phyloP scores from a whole-genome alignment of 2,888 invertebrate genomes.

The Athrips mouffetella region DNA sequence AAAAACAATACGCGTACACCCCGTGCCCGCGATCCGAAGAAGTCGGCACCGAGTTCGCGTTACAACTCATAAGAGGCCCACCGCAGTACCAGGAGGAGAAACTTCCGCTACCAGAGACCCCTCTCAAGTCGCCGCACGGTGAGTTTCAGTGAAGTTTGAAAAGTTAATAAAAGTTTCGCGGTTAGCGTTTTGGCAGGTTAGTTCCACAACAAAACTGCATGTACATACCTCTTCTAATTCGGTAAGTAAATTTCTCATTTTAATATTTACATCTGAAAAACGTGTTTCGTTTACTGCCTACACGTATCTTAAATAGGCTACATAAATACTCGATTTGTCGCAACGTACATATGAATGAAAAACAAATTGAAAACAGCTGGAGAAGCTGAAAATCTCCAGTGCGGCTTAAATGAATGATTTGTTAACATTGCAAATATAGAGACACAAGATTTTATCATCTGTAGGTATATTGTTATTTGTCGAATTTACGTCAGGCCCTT shows the following conservation, averaged over 20 bases:
- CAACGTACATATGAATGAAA: slow-evolving; percentile 10
- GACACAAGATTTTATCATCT: not conserved
- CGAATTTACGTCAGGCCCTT: no score
- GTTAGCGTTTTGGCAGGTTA: slow-evolving; percentile 8
- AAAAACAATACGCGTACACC: slow-evolving; percentile 71
- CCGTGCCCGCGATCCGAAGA: slow-evolving; percentile 75
- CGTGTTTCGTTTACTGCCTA: slow-evolving; percentile 11
- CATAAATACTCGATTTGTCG: no score
- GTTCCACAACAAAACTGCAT: not conserved
- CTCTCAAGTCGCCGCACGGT: slow-evolving; percentile 56
- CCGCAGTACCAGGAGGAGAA: slow-evolving; percentile 38
- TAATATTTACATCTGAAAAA: no score
- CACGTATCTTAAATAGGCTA: slow-evolving; percentile 13
- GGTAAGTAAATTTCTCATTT: no score
- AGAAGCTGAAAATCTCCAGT: slow-evolving; percentile 23
- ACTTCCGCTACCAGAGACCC: slow-evolving; percentile 42
- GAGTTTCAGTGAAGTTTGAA: slow-evolving; percentile 24
- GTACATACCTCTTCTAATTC: no score
- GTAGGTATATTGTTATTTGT: no score
- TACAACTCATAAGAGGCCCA: slow-evolving; percentile 46
- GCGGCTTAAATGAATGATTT: slow-evolving; percentile 2
- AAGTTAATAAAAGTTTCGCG: slow-evolving; percentile 11
- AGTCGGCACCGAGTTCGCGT: slow-evolving; percentile 68
- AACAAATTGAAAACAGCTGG: slow-evolving; percentile 21
- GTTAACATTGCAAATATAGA: not conserved